Base-by-base conservation (phyloP, 2,113 vertebrate species). In the Gopherus evgoodei region DNA sequence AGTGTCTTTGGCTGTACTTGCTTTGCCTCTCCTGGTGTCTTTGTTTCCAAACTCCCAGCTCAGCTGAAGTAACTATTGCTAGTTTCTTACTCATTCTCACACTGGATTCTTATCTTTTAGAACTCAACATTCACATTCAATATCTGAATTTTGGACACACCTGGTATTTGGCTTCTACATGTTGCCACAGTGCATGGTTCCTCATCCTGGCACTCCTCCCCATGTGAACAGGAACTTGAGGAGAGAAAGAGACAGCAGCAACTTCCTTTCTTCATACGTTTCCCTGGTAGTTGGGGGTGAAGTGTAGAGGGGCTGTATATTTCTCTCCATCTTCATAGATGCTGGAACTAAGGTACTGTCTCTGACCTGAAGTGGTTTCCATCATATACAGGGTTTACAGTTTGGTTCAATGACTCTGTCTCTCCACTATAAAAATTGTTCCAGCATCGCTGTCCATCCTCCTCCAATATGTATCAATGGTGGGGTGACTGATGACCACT, bases 41-140 rank as follows among this genome's bases (percentile, higher is more conserved):
- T 89, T 90, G 47, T 91, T 95, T 87, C 88, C 91, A 93, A 81
- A 96, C 76, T 94, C 96, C 94, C 92, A 91, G 81, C 90, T 96
- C 76, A 95, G 95, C 89, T 93, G 76, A 96, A 94, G 93, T 90
- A 92, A 90, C 65, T 83, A 90, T 95, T 96, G 96, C 96, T 94
- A 95, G 87, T 5, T 0, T 86, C 85, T 84, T 91, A 56, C 81
- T 91, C 83, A 47, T 86, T 82, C 59, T 8, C 16, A 76, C 8
- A 13, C 21, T 27, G 49, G 59, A 80, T 38, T 19, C 38, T 14
- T 3, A 13, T 59, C 24, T 78, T 93, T 86, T 54, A 84, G 25
- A 65, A 65, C 81, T 83, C 87, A 89, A 0, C 62, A 85, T 81
- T 87, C 49, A 72, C 0, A 0, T 22, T 50, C 65, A 81, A 11